Evolutionary conservation across 2,888 invertebrate species (phyloP).

Genomic region (Hemicrepidius hirtus): DNA sequence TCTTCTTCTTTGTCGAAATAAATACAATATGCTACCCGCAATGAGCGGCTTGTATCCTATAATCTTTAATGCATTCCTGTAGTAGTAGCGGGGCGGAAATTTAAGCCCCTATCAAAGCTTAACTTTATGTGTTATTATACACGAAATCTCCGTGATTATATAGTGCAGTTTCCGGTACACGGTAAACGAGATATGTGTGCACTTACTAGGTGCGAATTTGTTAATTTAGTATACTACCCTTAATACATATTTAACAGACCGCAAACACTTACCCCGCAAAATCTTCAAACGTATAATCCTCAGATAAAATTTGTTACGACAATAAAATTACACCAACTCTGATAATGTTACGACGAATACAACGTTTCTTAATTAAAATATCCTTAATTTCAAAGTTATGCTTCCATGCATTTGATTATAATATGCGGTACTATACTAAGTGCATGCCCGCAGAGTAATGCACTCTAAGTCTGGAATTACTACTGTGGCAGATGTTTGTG

Average conservation of each 20-base stretch:
- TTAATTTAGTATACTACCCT: background rate
- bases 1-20: conserved; percentile 39
- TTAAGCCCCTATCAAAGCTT: conserved; percentile 16
- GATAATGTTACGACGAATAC: background rate
- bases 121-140: conserved; percentile 11
- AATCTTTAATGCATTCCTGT: conserved; percentile 20
- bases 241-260: background rate
- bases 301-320: background rate
- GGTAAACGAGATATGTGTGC: background rate
- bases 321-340: background rate
- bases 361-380: background rate
- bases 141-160: background rate
- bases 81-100: conserved; percentile 16
- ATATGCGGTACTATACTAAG: too few relatives aligned
- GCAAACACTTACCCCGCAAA: background rate
- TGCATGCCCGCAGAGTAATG: too few relatives aligned
- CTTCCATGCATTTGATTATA: too few relatives aligned
- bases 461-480: too few relatives aligned
- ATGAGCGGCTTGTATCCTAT: conserved; percentile 27
- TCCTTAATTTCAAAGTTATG: too few relatives aligned
- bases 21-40: conserved; percentile 46
- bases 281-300: conserved; percentile 5
- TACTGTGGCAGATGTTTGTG: too few relatives aligned
- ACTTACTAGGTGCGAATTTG: background rate
- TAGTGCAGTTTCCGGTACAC: background rate